These are phyloP conservation scores for Heptranchias perlo DNA, from an alignment of 2,113 vertebrate species.

Conservation along the genomic window DNA sequence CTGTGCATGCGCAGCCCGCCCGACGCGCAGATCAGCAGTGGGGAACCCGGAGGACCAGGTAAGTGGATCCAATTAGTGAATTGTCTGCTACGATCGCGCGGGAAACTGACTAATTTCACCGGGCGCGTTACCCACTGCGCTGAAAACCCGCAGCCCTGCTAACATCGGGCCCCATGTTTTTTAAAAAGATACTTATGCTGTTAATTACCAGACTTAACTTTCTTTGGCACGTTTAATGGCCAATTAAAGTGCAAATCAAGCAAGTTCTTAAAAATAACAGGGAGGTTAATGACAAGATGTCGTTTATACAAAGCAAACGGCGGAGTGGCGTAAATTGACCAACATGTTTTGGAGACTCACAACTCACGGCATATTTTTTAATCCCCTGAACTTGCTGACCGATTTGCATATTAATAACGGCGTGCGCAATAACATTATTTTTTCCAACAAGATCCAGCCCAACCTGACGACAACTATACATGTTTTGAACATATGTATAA, in stretches of 20 bases:
- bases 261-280: neutral
- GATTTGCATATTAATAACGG: neutral
- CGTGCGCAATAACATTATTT: neutral
- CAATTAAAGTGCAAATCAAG: neutral
- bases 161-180: too few relatives aligned
- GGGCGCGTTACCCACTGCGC: too few relatives aligned
- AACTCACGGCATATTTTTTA: neutral
- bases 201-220: neutral
- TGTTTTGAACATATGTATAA: neutral
- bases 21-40: too few relatives aligned
- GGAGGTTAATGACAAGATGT: neutral
- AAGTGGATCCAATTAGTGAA: too few relatives aligned
- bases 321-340: neutral
- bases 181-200: neutral
- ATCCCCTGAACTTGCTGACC: neutral
- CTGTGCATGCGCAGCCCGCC: too few relatives aligned
- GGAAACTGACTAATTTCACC: too few relatives aligned
- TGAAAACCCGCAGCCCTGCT: too few relatives aligned
- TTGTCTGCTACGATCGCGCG: too few relatives aligned
- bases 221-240: neutral
- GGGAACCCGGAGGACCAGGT: too few relatives aligned
- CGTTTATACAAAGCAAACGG: neutral
- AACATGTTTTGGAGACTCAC: neutral
- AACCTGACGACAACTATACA: neutral
- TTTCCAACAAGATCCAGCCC: neutral